phyloP scores from a whole-genome alignment of 2,113 vertebrate species.

The Campylomormyrus numenius region DNA sequence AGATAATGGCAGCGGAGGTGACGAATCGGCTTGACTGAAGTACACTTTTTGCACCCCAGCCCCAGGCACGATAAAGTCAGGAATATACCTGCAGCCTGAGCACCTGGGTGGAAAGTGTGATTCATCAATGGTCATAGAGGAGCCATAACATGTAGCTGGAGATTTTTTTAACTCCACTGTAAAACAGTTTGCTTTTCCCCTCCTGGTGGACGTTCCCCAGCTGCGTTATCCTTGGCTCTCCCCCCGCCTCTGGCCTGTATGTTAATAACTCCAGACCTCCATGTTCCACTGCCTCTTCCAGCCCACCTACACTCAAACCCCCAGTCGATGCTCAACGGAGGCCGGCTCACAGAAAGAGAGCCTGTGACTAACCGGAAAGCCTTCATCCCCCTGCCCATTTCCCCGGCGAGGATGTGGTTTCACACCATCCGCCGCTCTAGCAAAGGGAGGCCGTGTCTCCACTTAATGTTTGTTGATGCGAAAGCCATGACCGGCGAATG shows the following conservation, averaged over 20 bases:
- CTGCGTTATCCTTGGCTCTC: not conserved
- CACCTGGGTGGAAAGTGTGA: slow-evolving; percentile 14
- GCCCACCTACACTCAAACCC: slow-evolving; percentile 4
- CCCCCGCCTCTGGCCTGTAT: not conserved
- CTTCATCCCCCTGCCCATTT: not conserved
- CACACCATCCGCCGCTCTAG: not conserved
- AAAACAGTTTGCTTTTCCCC: not conserved
- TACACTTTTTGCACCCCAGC: not conserved
- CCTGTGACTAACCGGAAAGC: not conserved
- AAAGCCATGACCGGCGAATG: not conserved
- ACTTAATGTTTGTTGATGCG: not conserved
- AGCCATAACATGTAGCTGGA: not conserved
- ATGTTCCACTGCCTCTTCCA: not conserved
- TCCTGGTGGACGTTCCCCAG: not conserved
- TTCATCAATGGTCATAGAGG: not conserved
- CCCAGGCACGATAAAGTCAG: not conserved
- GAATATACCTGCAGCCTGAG: not conserved
- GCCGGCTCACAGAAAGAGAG: not conserved
- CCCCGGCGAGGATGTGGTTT: not conserved
- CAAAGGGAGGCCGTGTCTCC: not conserved
- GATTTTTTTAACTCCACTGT: not conserved
- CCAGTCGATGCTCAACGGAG: not conserved
- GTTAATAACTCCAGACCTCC: not conserved
- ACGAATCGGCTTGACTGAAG: not conserved
- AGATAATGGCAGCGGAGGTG: not conserved